Evolutionary conservation across 2,888 invertebrate genomes (phyloP), one percentile per base, ranked within the genome.

Genomic region (Stenodera caucasica): DNA sequence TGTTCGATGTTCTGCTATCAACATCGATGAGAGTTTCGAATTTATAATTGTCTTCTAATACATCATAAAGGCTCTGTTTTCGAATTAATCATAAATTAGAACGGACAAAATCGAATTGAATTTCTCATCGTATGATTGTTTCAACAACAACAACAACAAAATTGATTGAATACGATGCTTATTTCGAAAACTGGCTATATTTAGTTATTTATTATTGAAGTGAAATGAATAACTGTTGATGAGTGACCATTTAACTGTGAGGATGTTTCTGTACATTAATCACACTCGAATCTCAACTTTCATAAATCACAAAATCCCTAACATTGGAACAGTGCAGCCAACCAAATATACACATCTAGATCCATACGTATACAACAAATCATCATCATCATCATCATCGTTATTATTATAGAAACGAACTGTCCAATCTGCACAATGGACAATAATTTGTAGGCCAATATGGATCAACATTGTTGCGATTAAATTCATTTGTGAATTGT

Each of bases 241-340:
- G 18, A 7, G 18, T 30, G 32, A 18, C 52, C 15, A 33, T 30
- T 52, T 52, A 15, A 32, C n/a, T 23, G 49, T 26, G 49, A 15
- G 26, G 3, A 9, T 32, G 9, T 12, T 32, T 14, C 21, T 30
- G n/a, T 52, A 52, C n/a, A 32, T 51, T 29, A 21, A 51, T 51
- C 52, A 52, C 12, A 18, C 30, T 51, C n/a, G 11, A 52, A 32
- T 32, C 52, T 52, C 52, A 52, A 15, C 32, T 15, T 52, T 52
- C 52, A 52, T 52, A 52, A 52, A 52, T 52, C 52, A 52, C 18
- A 33, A 52, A 30, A 52, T 14, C 14, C 33, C 14, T 21, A 12
- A 29, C n/a, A 14, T 37, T 21, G 18, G 8, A 40, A 40, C 40
- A 40, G 11, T 40, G 8, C 15, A 40, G 18, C 40, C 40, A 9